Conservation (phyloP, 2,113 vertebrate species). For the Bagarius yarrelli region DNA sequence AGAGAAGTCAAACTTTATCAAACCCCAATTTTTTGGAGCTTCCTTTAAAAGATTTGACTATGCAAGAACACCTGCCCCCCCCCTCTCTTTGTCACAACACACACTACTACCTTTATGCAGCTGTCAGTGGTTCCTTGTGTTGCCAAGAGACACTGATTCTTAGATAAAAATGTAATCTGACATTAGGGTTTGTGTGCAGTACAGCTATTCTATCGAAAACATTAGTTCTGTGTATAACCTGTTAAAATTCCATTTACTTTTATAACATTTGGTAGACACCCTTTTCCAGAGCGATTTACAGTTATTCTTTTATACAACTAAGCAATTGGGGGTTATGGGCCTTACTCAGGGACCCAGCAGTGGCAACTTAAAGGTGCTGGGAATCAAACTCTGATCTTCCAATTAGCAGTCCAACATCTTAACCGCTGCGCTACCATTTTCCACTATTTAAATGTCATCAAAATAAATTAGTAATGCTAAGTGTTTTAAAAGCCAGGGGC, state of each 20-base stretch:
- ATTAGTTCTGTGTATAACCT: neutral
- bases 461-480: neutral
- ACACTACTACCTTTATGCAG: constrained; percentile 52
- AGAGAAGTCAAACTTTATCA: constrained; percentile 55
- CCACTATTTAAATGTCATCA: neutral
- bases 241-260: neutral
- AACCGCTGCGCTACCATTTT: too few relatives aligned
- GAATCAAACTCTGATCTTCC: too few relatives aligned
- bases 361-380: too few relatives aligned
- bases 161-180: constrained; percentile 44
- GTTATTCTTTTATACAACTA: too few relatives aligned
- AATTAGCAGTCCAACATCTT: too few relatives aligned
- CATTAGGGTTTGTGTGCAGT: neutral
- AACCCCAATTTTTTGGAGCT: constrained; percentile 49
- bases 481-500: neutral
- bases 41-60: constrained; percentile 33
- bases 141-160: constrained; percentile 29
- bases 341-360: too few relatives aligned
- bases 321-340: too few relatives aligned
- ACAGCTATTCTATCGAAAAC: neutral
- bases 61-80: neutral
- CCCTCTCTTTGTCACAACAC: constrained; percentile 42
- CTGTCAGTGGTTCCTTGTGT: constrained; percentile 47
- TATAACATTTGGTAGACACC: too few relatives aligned
- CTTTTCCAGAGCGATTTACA: too few relatives aligned